Evolutionary conservation across 2,113 vertebrate genomes (phyloP).

Genomic region (Daboia siamensis): DNA sequence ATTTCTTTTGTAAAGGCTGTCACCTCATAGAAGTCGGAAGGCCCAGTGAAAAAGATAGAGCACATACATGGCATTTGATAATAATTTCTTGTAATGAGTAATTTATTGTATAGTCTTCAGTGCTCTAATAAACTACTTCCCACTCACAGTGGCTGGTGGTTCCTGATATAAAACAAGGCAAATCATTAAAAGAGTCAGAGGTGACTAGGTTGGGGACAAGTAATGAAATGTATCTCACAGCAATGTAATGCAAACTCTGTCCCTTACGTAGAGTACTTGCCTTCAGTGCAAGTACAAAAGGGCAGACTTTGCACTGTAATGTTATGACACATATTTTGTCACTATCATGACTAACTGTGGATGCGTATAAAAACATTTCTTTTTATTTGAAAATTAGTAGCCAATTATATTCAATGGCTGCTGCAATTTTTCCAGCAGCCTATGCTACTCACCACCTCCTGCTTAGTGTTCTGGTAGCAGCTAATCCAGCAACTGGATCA

Average conservation of each 20-base stretch:
- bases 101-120: background rate
- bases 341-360: background rate
- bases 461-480: background rate
- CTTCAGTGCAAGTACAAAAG: background rate
- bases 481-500: background rate
- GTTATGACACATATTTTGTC: background rate
- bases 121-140: background rate
- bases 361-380: background rate
- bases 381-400: background rate
- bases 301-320: background rate
- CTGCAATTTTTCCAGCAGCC: background rate
- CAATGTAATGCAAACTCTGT: background rate
- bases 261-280: background rate
- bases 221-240: background rate
- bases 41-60: background rate
- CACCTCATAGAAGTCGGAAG: background rate
- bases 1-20: background rate
- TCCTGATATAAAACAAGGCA: background rate
- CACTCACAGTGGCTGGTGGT: background rate
- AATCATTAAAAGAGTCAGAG: background rate
- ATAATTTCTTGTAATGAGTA: background rate
- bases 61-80: background rate
- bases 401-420: background rate
- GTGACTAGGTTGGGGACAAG: background rate
- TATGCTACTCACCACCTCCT: fast-evolving